Percentiles rank a stretch among this genome's conserved stretches.
phyloP scores from a whole-genome alignment of 2,888 invertebrate genomes.

The Neoscelio sp. region DNA sequence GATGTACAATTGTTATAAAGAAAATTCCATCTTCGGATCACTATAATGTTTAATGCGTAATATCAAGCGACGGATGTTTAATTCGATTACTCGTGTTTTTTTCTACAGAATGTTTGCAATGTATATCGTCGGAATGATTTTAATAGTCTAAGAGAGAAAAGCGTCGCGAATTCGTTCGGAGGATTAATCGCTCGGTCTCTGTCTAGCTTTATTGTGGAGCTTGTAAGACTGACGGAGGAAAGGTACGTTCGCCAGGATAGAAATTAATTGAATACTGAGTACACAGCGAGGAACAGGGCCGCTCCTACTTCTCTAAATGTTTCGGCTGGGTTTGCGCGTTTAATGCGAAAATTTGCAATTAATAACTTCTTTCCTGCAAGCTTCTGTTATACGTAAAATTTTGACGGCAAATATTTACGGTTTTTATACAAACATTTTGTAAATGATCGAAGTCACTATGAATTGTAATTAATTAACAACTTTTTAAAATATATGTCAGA shows the following conservation, averaged over 20 bases:
- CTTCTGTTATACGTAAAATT: too few relatives aligned
- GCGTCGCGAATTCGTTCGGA: conserved; percentile 20
- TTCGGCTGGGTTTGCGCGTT: not conserved
- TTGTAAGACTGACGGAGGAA: conserved; percentile 17
- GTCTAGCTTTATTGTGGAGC: conserved; percentile 19
- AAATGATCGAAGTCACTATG: too few relatives aligned
- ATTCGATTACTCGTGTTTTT: conserved; percentile 24
- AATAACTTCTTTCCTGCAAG: not conserved
- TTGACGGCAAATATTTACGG: too few relatives aligned
- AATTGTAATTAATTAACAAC: too few relatives aligned
- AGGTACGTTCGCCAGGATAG: conserved; percentile 34
- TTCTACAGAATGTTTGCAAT: conserved; percentile 18
- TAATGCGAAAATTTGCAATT: conserved; percentile 16
- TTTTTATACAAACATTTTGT: too few relatives aligned
- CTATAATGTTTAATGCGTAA: too few relatives aligned
- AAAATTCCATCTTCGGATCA: too few relatives aligned
- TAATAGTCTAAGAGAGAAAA: conserved; percentile 29
- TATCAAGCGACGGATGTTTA: conserved; percentile 5
- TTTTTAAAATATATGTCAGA: too few relatives aligned
- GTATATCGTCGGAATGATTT: conserved; percentile 42
- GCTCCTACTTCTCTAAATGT: conserved; percentile 33
- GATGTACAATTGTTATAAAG: too few relatives aligned
- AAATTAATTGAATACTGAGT: conserved; percentile 61
- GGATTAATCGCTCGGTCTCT: conserved; percentile 24
- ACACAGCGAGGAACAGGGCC: conserved; percentile 44